phyloP scores from a whole-genome alignment of 2,888 invertebrate species.

The Pelosia muscerda region DNA sequence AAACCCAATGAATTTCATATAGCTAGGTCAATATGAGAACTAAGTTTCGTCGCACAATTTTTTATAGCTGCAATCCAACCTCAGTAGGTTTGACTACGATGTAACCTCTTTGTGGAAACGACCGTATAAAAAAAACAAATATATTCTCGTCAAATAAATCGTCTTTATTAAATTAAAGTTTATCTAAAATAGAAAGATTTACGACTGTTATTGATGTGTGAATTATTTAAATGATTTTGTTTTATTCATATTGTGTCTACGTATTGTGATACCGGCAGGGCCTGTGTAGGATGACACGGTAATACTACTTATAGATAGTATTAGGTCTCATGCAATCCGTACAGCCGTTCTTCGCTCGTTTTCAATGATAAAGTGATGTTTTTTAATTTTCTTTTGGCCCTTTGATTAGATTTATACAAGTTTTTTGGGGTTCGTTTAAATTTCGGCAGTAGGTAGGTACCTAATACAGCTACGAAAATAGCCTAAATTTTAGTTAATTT shows the following conservation, averaged over 20 bases:
- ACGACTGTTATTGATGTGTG: constrained; percentile 38
- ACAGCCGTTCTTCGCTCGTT: background rate
- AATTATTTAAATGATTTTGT: constrained; percentile 49
- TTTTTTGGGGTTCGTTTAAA: background rate
- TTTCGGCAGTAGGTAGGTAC: no score
- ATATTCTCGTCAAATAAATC: constrained; percentile 21
- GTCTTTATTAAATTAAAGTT: constrained; percentile 45
- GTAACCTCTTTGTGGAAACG: background rate
- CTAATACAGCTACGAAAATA: no score
- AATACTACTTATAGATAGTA: no score
- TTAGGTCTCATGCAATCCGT: background rate
- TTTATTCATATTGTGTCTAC: constrained; percentile 22
- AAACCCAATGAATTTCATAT: no score
- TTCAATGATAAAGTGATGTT: background rate
- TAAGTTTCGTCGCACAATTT: no score
- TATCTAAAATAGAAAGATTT: constrained; percentile 42
- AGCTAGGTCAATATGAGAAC: no score
- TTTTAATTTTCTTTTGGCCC: background rate
- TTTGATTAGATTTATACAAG: background rate
- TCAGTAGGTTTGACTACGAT: background rate
- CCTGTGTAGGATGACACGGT: constrained; percentile 6
- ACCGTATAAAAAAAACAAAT: background rate
- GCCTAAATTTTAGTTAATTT: no score
- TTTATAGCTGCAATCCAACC: background rate
- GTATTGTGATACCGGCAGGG: background rate